These are phyloP conservation scores for Heliothis subflexa DNA, from an alignment of 1,140 invertebrate genomes.

Conservation along the genomic window DNA sequence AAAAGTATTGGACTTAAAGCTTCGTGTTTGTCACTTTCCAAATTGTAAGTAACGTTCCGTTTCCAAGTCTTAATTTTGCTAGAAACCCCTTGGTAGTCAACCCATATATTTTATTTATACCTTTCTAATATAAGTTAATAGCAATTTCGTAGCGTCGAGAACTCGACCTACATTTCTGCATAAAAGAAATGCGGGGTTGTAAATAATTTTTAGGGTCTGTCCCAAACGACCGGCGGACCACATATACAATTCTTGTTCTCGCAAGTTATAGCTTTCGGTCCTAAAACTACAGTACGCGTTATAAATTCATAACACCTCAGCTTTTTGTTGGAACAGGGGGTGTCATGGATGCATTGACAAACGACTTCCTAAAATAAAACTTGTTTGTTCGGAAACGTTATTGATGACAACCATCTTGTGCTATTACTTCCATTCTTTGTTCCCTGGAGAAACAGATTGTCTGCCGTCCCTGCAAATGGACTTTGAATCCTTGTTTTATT, in stretches of 20 bases:
- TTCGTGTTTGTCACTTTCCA: neutral
- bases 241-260: slow-evolving; percentile 40
- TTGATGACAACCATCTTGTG: slow-evolving; percentile 37
- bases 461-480: slow-evolving; percentile 18
- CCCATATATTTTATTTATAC: slow-evolving; percentile 15
- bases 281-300: slow-evolving; percentile 30
- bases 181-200: slow-evolving; percentile 27
- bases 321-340: slow-evolving; percentile 20
- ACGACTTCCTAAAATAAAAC: slow-evolving; percentile 43
- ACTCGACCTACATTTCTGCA: slow-evolving; percentile 31
- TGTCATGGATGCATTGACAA: slow-evolving; percentile 27
- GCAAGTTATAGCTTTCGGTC: slow-evolving; percentile 17
- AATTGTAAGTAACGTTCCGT: slow-evolving; percentile 3
- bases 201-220: slow-evolving; percentile 42
- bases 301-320: slow-evolving; percentile 45
- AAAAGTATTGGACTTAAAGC: neutral
- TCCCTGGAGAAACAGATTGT: slow-evolving; percentile 17
- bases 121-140: slow-evolving; percentile 31
- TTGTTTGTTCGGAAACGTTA: slow-evolving; percentile 31
- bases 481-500: slow-evolving; percentile 45
- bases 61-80: neutral
- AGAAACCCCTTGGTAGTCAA: slow-evolving; percentile 19
- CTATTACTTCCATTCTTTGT: slow-evolving; percentile 32
- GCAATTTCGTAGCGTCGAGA: slow-evolving; percentile 18
- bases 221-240: slow-evolving; percentile 25